Percentiles rank a stretch among this genome's conserved stretches.
Conservation (phyloP, 1,140 invertebrate genomes). For the Drosophila pachea region DNA sequence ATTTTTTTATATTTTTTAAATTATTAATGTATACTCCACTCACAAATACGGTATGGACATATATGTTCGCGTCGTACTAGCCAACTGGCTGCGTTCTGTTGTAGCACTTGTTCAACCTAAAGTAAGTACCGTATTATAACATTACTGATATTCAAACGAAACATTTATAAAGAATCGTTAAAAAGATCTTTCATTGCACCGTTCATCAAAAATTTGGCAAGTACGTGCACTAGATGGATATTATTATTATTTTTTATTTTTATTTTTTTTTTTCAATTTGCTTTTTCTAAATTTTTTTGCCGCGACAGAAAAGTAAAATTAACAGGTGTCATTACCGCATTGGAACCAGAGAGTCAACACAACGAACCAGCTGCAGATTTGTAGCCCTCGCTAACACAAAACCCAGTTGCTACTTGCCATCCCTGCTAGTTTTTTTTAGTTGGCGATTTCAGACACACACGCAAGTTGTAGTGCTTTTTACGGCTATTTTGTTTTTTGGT, state of each 20-base stretch:
- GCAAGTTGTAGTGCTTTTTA: conserved; percentile 64
- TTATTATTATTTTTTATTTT: no score
- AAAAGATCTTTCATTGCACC: no score
- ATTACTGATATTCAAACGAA: no score
- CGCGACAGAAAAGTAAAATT: not conserved
- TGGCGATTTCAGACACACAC: conserved; percentile 56
- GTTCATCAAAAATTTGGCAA: no score
- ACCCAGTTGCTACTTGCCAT: conserved; percentile 25
- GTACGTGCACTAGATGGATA: no score
- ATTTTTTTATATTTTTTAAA: conserved; percentile 1
- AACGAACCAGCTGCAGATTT: conserved; percentile 13
- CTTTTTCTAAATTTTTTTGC: no score
- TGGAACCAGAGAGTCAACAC: not conserved
- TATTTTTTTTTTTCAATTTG: no score
- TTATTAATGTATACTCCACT: not conserved
- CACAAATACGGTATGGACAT: not conserved
- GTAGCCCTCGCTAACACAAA: conserved; percentile 29
- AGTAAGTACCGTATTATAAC: no score
- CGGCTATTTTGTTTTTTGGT: conserved; percentile 72
- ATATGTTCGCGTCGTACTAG: conserved; percentile 3
- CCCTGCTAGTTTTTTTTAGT: conserved; percentile 57
- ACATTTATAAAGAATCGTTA: no score
- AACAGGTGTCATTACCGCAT: conserved; percentile 7
- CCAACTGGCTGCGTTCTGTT: conserved; percentile 4
- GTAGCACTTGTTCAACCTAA: conserved; percentile 13